Evolutionary conservation across 2,888 invertebrate genomes (phyloP).

Genomic region (Andrena minutula): DNA sequence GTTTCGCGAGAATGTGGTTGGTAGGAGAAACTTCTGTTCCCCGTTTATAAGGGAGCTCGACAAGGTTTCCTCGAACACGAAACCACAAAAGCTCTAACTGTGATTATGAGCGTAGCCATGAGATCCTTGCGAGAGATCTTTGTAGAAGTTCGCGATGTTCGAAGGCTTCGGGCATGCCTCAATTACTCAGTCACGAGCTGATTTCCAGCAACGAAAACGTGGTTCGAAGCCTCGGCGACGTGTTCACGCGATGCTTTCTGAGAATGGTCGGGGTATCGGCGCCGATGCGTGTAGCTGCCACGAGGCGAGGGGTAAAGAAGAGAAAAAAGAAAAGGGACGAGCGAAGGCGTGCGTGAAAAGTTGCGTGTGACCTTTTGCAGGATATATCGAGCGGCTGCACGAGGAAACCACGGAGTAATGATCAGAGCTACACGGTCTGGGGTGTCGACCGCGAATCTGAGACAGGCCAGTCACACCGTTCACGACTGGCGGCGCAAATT

Average conservation of each 20-base stretch:
- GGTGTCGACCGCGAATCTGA: slow-evolving; percentile 67
- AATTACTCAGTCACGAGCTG: background rate
- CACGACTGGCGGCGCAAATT: slow-evolving; percentile 48
- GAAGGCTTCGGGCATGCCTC: slow-evolving; percentile 34
- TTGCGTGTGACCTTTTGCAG: slow-evolving; percentile 41
- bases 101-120: slow-evolving; percentile 15
- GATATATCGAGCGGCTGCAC: slow-evolving; percentile 50
- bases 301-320: background rate
- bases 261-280: slow-evolving; percentile 1
- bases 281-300: background rate
- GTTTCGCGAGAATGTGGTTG: background rate
- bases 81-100: slow-evolving; percentile 35
- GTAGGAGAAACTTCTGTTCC: background rate
- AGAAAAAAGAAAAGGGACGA: background rate
- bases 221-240: background rate
- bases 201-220: slow-evolving; percentile 3
- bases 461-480: slow-evolving; percentile 50
- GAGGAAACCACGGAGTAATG: slow-evolving; percentile 72
- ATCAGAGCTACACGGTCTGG: slow-evolving; percentile 63
- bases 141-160: slow-evolving; percentile 9
- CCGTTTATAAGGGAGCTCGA: background rate
- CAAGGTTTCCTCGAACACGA: slow-evolving; percentile 22
- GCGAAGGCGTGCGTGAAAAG: slow-evolving; percentile 9
- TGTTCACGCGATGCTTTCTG: slow-evolving; percentile 8
- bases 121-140: slow-evolving; percentile 18